Base-by-base conservation (phyloP, 2,888 invertebrate species). In the Agrochola lychnidis region DNA sequence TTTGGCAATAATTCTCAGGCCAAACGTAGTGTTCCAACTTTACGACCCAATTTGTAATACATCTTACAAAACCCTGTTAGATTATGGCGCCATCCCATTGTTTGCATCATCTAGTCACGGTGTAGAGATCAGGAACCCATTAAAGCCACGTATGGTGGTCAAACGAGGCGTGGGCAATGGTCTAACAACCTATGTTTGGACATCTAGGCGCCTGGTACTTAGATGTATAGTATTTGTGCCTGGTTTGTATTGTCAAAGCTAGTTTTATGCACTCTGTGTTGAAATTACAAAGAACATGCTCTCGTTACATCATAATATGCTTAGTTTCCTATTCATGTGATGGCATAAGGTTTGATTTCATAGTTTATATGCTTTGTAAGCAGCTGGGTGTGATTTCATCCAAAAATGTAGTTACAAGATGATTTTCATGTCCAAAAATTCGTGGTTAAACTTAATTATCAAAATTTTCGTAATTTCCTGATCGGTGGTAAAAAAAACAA, bases 111-210 rank as follows among this genome's bases (percentile, higher is more conserved):
- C n/a, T 45, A 53, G 72, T 59, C 48, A 78, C 78, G 67, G 53
- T 83, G 78, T 78, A 68, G 79, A 74, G 78, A 87, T 87, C 85
- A 89, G 91, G 90, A 91, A 90, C 79, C 76, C 84, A 87, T 88
- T 89, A 90, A 70, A 85, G 73, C 70, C 79, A 70, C 78, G 88
- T 88, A 91, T 75, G 83, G 81, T 67, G 53, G 56, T 48, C 78
- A 78, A 84, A 80, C 78, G 81, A 88, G 72, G 80, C 76, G 81
- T 84, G 75, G 82, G 86, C 85, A 90, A 89, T 89, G 73, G 76
- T 61, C 69, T 76, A 73, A 71, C 63, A 22, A 70, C n/a, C 22
- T 22, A 68, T 75, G 62, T 78, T 70, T 70, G 76, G 73, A 70
- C 76, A 86, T 69, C 40, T 25, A 63, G 76, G 78, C 79, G 73